Percentiles rank a stretch among this genome's conserved stretches.
Evolutionary conservation across 2,888 invertebrate genomes (phyloP).

Genomic region (Gandaritis pyraliata): DNA sequence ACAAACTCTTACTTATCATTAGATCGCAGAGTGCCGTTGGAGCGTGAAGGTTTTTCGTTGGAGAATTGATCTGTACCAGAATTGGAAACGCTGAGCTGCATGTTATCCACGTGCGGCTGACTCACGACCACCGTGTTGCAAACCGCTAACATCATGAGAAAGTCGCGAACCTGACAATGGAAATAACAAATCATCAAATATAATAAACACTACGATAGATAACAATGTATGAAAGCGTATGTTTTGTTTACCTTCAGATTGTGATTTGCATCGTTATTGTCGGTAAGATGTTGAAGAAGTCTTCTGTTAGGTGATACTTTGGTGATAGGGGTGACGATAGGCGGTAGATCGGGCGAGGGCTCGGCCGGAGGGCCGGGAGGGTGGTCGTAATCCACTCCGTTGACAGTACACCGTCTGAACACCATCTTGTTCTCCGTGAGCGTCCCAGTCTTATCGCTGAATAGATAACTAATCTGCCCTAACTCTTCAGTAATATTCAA

Average conservation of each 20-base stretch:
- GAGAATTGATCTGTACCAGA: conserved; percentile 75
- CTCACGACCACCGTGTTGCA: conserved; percentile 99
- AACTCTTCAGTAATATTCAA: conserved; percentile 98
- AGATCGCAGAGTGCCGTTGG: conserved; percentile 70
- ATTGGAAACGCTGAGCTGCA: conserved; percentile 86
- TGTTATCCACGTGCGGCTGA: conserved; percentile 88
- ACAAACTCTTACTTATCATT: conserved; percentile 70
- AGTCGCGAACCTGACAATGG: conserved; percentile 89
- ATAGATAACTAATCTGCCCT: conserved; percentile 95
- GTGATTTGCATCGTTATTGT: conserved; percentile 80
- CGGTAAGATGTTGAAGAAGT: conserved; percentile 71
- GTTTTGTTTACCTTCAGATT: conserved; percentile 79
- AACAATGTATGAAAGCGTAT: conserved; percentile 3
- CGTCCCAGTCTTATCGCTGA: conserved; percentile 99
- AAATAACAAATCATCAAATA: conserved; percentile 6
- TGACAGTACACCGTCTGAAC: conserved; percentile 95
- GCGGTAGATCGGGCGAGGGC: conserved; percentile 81
- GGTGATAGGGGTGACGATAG: conserved; percentile 75
- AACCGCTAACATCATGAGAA: conserved; percentile 94
- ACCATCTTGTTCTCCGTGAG: conserved; percentile 99
- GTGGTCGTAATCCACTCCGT: conserved; percentile 95
- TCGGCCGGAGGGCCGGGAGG: conserved; percentile 89
- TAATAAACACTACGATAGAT: conserved; percentile 8
- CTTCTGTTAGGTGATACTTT: conserved; percentile 74
- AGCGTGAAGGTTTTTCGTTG: conserved; percentile 58